Conservation (phyloP, 2,888 invertebrate species). For the Pyrocoelia pectoralis region DNA sequence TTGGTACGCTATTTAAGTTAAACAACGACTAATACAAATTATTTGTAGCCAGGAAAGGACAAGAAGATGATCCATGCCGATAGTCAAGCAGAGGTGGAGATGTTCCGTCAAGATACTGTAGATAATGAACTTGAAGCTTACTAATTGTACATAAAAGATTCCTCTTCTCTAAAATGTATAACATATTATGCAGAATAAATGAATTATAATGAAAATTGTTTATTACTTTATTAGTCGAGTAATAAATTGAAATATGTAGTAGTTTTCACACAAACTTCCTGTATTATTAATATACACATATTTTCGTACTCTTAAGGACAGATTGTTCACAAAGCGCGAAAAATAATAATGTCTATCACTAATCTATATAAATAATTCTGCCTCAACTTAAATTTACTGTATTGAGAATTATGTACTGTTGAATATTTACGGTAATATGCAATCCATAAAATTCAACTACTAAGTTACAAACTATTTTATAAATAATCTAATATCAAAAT, state of each 20-base stretch:
- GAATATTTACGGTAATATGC: background rate
- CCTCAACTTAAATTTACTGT: constrained; percentile 13
- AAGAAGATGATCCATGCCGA: constrained; percentile 71
- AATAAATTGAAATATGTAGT: constrained; percentile 40
- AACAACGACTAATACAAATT: background rate
- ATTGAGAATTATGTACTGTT: constrained; percentile 1
- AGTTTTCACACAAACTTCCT: constrained; percentile 40
- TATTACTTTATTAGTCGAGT: constrained; percentile 34
- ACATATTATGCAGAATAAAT: too few relatives aligned
- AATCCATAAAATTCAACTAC: constrained; percentile 11
- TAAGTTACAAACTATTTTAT: constrained; percentile 15
- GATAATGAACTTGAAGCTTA: constrained; percentile 52
- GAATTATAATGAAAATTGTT: background rate
- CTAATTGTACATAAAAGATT: constrained; percentile 18
- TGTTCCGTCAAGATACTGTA: constrained; percentile 75
- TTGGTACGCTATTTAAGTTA: constrained; percentile 47
- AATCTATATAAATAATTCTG: constrained; percentile 28
- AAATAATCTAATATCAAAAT: constrained; percentile 20
- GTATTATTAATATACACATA: constrained; percentile 40
- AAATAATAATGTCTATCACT: constrained; percentile 36
- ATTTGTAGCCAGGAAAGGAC: constrained; percentile 59
- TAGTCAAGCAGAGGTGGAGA: constrained; percentile 77
- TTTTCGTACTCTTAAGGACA: constrained; percentile 36
- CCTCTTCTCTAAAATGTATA: too few relatives aligned
- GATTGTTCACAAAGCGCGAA: constrained; percentile 38